Base-by-base conservation (phyloP, 2,113 vertebrate species). In the Pionites leucogaster region DNA sequence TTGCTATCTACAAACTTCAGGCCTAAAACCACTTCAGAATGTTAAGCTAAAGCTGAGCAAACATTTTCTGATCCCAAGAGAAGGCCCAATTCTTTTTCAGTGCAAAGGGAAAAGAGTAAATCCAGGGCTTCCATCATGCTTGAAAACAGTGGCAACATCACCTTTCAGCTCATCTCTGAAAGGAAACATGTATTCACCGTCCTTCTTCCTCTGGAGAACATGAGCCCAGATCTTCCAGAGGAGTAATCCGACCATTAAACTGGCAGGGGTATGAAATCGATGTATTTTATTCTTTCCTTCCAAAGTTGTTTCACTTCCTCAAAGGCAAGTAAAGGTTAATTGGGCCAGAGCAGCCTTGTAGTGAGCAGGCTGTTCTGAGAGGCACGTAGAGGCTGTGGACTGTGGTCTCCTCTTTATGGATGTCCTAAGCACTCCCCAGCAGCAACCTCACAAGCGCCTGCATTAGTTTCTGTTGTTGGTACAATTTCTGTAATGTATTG, bases 291-390 rank as follows among this genome's bases (percentile, higher is more conserved):
- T 86, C 4, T 90, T 90, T 83, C 6, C 24, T 92, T 47, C 44
- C 52, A 49, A 65, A 53, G 31, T 44, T 63, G 8, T 67, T 92
- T 92, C 13, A 23, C 17, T 92, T 67, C 17, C 41, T 59, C 44
- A 80, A 82, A 69, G 49, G 31, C 46, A 65, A 35, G 14, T 69
- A 42, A 55, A 37, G 17, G 17, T 71, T 89, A 14, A 13, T 35
- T 64, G 29, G 28, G 31, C 17, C 67, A 41, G 28, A 92, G n/a
- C 24, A 59, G 10, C 15, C 37, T 76, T 74, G 22, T 18, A 41
- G 24, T 52, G 63, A 52, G 10, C 0, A 0, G 63, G 33, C 18
- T 71, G 29, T 22, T 90, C 22, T 17, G 15, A 65, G 63, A 63
- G 23, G 12, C 8, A 15, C 7, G 27, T 14, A 33, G 13, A 52